Percentiles rank a stretch among this genome's conserved stretches.
Evolutionary conservation across 2,113 vertebrate species (phyloP).

Genomic region (Ptilonorhynchus violaceus): DNA sequence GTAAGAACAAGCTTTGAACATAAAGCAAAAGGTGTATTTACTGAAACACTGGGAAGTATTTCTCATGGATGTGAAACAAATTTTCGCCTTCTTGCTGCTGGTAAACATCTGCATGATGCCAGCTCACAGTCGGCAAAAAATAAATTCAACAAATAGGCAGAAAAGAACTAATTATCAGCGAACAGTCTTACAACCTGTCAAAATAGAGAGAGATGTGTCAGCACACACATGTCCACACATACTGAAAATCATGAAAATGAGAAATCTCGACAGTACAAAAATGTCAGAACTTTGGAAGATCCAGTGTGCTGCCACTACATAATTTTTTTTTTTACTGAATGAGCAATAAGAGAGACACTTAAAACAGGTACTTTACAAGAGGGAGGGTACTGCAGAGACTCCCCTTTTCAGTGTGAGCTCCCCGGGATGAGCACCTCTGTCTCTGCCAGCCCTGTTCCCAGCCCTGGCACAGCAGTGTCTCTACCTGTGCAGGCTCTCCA

Average conservation of each 20-base stretch:
- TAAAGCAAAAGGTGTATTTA: neutral
- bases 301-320: neutral
- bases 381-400: neutral
- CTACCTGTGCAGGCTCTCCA: neutral
- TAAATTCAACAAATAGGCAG: neutral
- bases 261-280: neutral
- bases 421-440: neutral
- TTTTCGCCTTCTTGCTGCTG: neutral
- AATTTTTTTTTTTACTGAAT: neutral
- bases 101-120: neutral
- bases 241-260: neutral
- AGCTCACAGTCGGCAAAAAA: neutral
- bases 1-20: neutral
- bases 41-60: neutral
- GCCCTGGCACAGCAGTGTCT: accelerated
- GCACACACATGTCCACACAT: neutral
- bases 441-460: neutral
- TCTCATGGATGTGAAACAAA: neutral
- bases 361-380: neutral
- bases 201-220: neutral
- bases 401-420: neutral
- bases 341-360: neutral
- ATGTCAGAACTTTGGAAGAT: neutral
- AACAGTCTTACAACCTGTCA: neutral
- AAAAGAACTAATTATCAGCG: neutral